Evolutionary conservation across 2,888 invertebrate genomes (phyloP), one percentile per base, ranked within the genome.

Genomic region (Taphrorychus bicolor): DNA sequence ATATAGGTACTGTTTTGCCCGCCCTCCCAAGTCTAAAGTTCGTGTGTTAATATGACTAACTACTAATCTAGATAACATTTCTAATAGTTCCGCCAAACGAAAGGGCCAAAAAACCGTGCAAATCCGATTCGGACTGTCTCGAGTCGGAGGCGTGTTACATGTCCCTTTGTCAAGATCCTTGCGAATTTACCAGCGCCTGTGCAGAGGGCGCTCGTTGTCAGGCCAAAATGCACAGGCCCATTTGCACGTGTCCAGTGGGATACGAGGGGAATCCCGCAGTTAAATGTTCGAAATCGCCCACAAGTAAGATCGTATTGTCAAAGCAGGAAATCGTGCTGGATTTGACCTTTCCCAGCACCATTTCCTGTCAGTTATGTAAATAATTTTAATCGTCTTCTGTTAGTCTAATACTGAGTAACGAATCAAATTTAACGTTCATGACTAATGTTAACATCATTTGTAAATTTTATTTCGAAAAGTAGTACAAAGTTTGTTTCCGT

Each of bases 81-180:
- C 51, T 76, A 76, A 75, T 87, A 91, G 91, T 89, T 86, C 87
- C 88, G 77, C 89, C 88, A 82, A 86, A 86, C 81, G 85, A 87
- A 77, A 90, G 89, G 83, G 87, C 86, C 81, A 90, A 89, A 77
- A 91, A 89, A 83, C 90, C 91, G 79, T 94, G 93, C 85, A 88
- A 90, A 83, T 90, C 90, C 81, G 91, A 93, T 84, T 89, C 88
- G 80, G 91, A 94, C 84, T 94, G 94, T 85, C 90, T 91, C 84
- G 89, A 90, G 80, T 89, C 87, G 74, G 91, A 92, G 85, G 91
- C 92, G 79, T 94, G 94, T 84, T 91, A 91, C 83, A 90, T 90
- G 87, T 91, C 90, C 77, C 83, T 88, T 76, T 94, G 93, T 84
- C 89, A 90, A 82, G 89, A 93, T 83, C 93, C 93, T 75, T 94